Evolutionary conservation across 2,797 vertebrate genomes (phyloP), one percentile per base, ranked within the genome.

Genomic region (Tenualosa thibaudeaui): DNA sequence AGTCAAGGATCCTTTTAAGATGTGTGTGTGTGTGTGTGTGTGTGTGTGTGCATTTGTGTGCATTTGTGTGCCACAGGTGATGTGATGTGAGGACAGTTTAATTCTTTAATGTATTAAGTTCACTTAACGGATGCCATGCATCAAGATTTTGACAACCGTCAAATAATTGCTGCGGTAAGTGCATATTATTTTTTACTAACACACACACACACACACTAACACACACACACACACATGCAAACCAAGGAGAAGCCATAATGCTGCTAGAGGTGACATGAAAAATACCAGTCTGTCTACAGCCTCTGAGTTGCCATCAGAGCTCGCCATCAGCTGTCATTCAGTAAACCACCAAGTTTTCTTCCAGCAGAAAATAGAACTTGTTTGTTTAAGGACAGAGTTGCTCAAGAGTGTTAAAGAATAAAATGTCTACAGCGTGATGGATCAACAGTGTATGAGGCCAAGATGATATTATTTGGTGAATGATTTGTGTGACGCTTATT

Each of bases 101-200:
- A 71, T 71, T 37, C 65, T 71, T 71, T 37, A 71, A 71, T 71
- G 65, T 12, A 37, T 71, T 71, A 71, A 37, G 65, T 1, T 37
- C 13, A 71, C 26, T 12, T 31, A 71, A 15, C 40, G 40, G 37
- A 71, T 15, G 26, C 12, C 31, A 9, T 71, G 65, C 65, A 37
- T 71, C 65, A 71, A 37, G 65, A 71, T 71, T 71, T 71, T 71
- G 26, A 71, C 65, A 71, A 37, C 65, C n/a, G 6, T 71, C 26
- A 17, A 71, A 71, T 15, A 13, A 31, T 37, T 71, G 31, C 13
- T 26, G 15, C 3, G 12, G 37, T 17, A 71, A 71, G 12, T 71
- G 65, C 26, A 37, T 71, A 49, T 49, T 31, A 31, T 71, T 71
- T 71, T 31, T 37, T 78, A 40, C 43, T 31, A 0, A 19, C 53